Conservation (phyloP, 1,140 invertebrate species). For the Triops longicaudatus region DNA sequence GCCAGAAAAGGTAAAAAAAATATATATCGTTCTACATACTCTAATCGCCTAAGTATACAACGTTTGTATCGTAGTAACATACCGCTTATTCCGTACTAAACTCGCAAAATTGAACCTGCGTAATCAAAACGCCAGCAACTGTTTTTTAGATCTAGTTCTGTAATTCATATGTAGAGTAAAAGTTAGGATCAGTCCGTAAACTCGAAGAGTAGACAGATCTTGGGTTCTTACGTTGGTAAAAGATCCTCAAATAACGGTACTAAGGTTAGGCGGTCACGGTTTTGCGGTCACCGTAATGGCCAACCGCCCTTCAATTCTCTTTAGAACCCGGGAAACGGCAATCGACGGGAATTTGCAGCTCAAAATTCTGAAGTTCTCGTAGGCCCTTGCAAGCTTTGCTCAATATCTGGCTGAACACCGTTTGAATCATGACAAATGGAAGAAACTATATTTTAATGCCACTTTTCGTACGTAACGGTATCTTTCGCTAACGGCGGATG, state of each 20-base stretch:
- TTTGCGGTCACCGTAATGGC: not conserved
- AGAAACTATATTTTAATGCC: too few species aligned
- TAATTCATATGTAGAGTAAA: not conserved
- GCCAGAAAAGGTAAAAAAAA: slow-evolving; percentile 51
- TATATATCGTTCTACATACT: slow-evolving; percentile 1
- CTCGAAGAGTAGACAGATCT: not conserved
- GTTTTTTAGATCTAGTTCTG: not conserved
- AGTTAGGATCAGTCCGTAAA: not conserved
- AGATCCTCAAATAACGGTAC: not conserved
- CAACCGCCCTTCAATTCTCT: not conserved
- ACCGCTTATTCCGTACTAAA: too few species aligned
- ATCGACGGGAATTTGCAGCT: not conserved
- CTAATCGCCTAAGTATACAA: not conserved
- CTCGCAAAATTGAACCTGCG: slow-evolving; percentile 22
- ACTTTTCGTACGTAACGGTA: too few species aligned
- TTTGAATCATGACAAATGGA: too few species aligned
- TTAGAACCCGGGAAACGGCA: not conserved
- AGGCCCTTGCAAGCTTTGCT: too few species aligned
- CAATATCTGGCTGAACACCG: too few species aligned
- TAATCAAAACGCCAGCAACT: slow-evolving; percentile 5
- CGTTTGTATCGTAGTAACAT: too few species aligned
- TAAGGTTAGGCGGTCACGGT: not conserved
- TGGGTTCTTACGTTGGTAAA: not conserved
- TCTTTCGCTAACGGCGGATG: too few species aligned
- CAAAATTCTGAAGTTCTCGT: too few species aligned